Base-by-base conservation (phyloP, 2,888 invertebrate genomes). In the Frankliniella fusca region DNA sequence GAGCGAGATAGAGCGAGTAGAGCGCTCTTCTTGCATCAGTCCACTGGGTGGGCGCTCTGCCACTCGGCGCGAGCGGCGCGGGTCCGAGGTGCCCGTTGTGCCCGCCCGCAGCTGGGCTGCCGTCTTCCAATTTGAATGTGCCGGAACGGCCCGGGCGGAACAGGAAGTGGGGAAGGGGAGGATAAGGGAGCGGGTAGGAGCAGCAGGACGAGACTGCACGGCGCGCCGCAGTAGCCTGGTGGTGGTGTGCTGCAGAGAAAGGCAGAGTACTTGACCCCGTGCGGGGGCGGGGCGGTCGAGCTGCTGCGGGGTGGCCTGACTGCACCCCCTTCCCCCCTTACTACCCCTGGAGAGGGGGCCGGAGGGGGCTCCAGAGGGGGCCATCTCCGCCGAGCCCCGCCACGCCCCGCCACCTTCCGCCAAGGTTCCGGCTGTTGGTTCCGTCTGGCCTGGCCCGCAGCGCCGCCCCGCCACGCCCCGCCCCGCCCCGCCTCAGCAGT, bases 381-480 rank as follows among this genome's bases (percentile, higher is more conserved):
- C 70, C 70, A 18, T n/a, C 27, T 27, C 10, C 27, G 12, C 23
- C 23, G 23, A n/a, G 23, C 70, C 18, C 65, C n/a, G 9, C 65
- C n/a, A 9, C 65, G 18, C 23, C 70, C 70, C n/a, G 9, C 70
- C 23, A 11, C 70, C 23, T n/a, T n/a, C 70, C 70, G 8, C 70
- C 70, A 10, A 27, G 70, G 70, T 76, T 76, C 70, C 70, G 70
- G 70, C 70, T 27, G 70, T 76, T 76, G 70, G 70, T 27, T 76
- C 70, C 70, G 70, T 76, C 70, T 76, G 70, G 23, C 23, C 70
- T 27, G 20, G n/a, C 70, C 11, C 23, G 20, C 61, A 18, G 15
- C 15, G 7, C 61, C 61, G 0, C 61, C 61, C 15, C 38, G 38
- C 38, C 61, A 11, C 15, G 20, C 61, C 61, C 61, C 61, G 11